Percentiles rank a stretch among this genome's conserved stretches.
These are phyloP conservation scores for Prorops nasuta DNA, from an alignment of 1,140 invertebrate genomes.

Conservation along the genomic window DNA sequence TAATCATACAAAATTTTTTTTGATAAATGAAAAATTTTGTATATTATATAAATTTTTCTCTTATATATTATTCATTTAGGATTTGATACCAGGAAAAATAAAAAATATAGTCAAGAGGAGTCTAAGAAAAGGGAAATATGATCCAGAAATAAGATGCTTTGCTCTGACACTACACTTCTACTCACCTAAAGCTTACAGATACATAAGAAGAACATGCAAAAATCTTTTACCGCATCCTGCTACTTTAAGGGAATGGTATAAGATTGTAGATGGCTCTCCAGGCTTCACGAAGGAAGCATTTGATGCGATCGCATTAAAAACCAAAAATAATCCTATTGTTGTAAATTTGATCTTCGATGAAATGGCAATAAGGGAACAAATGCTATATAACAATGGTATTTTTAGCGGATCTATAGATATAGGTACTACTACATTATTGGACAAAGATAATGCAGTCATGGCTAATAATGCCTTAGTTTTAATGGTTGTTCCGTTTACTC, in stretches of 20 bases:
- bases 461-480: background rate
- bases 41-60: too few species aligned
- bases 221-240: constrained; percentile 33
- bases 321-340: constrained; percentile 6
- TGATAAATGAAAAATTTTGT: too few species aligned
- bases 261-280: constrained; percentile 26
- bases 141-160: constrained; percentile 22
- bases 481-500: background rate
- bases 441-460: background rate
- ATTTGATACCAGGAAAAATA: background rate
- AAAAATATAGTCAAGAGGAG: background rate
- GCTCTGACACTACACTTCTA: constrained; percentile 36
- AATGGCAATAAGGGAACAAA: constrained; percentile 6
- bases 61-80: too few species aligned
- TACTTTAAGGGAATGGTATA: constrained; percentile 41
- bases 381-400: background rate
- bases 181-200: constrained; percentile 32
- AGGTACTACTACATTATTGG: background rate
- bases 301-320: constrained; percentile 16
- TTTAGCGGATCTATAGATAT: background rate
- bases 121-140: background rate
- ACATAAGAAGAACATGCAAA: constrained; percentile 36
- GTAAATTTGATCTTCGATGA: constrained; percentile 14
- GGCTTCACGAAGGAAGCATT: constrained; percentile 35
- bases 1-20: too few species aligned